phyloP scores from a whole-genome alignment of 2,797 vertebrate genomes.

The Rhinella marina region DNA sequence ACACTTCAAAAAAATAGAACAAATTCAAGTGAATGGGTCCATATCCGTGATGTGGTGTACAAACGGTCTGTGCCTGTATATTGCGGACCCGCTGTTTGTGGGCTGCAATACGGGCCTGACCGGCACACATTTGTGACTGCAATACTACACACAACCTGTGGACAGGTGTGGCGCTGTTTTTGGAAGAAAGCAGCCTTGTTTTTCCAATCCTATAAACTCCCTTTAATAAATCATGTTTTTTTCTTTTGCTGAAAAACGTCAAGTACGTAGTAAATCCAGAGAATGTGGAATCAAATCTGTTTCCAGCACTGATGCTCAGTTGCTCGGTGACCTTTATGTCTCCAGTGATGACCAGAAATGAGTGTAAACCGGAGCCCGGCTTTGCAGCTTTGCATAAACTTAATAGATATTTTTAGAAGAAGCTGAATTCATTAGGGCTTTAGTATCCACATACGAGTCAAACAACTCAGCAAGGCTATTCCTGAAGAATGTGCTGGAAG shows the following conservation, averaged over 20 bases:
- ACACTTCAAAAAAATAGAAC: too few species aligned
- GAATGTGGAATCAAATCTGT: neutral
- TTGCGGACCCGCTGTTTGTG: too few species aligned
- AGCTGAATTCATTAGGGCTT: neutral
- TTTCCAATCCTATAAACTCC: neutral
- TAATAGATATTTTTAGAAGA: constrained; percentile 3
- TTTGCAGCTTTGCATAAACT: neutral
- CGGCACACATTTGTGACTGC: too few species aligned
- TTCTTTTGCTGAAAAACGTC: neutral
- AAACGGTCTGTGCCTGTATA: too few species aligned
- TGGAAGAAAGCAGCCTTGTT: neutral
- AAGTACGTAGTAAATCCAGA: neutral
- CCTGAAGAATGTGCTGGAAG: neutral
- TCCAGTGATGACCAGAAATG: neutral
- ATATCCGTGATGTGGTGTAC: too few species aligned
- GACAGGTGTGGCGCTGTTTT: too few species aligned
- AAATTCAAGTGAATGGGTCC: too few species aligned
- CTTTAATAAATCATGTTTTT: neutral
- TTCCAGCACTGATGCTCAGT: neutral
- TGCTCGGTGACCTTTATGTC: constrained; percentile 13
- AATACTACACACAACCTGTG: too few species aligned
- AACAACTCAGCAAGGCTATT: neutral
- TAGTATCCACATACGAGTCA: neutral
- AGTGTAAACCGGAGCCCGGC: neutral
- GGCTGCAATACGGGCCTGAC: too few species aligned